phyloP scores from a whole-genome alignment of 1,140 invertebrate genomes.

The Zophobas morio region DNA sequence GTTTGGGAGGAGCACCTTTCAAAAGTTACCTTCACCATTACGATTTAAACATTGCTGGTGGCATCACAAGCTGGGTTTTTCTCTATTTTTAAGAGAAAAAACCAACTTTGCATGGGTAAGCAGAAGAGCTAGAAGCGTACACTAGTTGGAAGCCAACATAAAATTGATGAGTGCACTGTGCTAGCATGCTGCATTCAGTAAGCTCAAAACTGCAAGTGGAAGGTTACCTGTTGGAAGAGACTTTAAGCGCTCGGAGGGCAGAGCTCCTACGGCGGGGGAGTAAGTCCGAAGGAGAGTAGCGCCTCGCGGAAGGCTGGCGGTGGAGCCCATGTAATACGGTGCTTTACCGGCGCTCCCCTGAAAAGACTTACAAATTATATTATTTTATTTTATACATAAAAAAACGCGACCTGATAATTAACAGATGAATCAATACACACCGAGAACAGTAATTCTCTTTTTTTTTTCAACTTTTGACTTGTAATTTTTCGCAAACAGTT shows the following conservation, averaged over 20 bases:
- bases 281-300: conserved; percentile 77
- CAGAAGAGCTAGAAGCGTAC: not conserved
- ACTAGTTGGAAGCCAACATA: not conserved
- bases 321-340: conserved; percentile 71
- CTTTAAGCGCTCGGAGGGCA: conserved; percentile 73
- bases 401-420: too few species aligned
- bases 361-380: conserved; percentile 49
- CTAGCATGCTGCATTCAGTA: conserved; percentile 11
- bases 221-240: conserved; percentile 69
- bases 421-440: too few species aligned
- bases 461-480: too few species aligned
- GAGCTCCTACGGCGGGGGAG: conserved; percentile 74
- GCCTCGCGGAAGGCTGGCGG: conserved; percentile 70
- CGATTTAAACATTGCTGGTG: conserved; percentile 38
- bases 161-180: conserved; percentile 4
- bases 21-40: conserved; percentile 65
- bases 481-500: too few species aligned
- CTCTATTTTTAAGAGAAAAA: conserved; percentile 19
- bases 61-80: not conserved
- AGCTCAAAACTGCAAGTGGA: not conserved
- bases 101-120: conserved; percentile 13
- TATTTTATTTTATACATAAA: too few species aligned
- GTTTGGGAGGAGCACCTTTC: conserved; percentile 75
- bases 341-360: conserved; percentile 69
- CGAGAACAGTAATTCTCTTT: too few species aligned